Conservation (phyloP, 2,797 vertebrate genomes). For the Acrocephalus scirpaceus region DNA sequence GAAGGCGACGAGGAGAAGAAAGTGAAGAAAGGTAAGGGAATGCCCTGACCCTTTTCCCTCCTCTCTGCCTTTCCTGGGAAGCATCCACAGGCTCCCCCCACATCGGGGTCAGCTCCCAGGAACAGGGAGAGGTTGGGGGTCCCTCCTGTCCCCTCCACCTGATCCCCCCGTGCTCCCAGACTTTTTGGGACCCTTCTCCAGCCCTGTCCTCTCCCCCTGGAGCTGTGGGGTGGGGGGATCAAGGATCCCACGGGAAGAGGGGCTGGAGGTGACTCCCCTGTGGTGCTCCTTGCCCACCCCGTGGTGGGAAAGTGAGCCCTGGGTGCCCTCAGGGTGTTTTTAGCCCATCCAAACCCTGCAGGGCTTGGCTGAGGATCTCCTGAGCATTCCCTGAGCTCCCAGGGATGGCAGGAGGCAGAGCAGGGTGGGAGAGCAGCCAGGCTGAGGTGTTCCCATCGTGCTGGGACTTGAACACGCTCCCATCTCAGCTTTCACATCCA, state of each 20-base stretch:
- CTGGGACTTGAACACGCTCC: not conserved
- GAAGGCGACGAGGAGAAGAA: constrained; percentile 90
- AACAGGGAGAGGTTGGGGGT: not conserved
- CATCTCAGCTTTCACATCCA: not conserved
- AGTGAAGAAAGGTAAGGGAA: constrained; percentile 93
- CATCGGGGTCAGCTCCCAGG: not conserved
- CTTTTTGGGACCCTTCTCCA: not conserved
- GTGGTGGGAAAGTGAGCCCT: not conserved
- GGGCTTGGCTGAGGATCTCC: not conserved
- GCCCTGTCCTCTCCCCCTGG: not conserved
- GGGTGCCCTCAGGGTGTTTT: not conserved
- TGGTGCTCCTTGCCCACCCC: accelerated
- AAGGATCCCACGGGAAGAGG: not conserved
- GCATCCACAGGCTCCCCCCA: not conserved
- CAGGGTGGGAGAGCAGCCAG: not conserved
- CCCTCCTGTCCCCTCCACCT: not conserved
- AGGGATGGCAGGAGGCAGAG: not conserved
- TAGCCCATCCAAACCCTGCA: not conserved
- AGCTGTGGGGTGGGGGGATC: not conserved
- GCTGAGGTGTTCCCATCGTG: not conserved
- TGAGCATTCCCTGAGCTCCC: not conserved
- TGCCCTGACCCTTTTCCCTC: not conserved
- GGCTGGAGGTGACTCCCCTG: accelerated
- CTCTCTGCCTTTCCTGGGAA: not conserved
- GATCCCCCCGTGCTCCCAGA: not conserved